These are phyloP conservation scores for Mormoops blainvillei DNA, from an alignment of 2,113 vertebrate genomes.

Conservation along the genomic window DNA sequence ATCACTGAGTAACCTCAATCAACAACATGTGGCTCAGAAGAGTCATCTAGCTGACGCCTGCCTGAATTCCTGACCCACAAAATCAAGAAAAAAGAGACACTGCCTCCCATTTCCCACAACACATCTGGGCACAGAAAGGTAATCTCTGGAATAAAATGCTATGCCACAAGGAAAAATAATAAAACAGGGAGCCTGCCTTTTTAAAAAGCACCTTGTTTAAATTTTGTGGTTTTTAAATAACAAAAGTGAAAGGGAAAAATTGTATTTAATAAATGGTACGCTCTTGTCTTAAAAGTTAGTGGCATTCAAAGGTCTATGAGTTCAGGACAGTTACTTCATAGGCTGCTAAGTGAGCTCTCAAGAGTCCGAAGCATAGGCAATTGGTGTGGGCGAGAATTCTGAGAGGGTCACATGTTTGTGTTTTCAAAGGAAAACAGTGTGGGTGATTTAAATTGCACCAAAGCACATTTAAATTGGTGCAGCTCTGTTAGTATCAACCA, in stretches of 20 bases:
- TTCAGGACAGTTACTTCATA: conserved; percentile 1
- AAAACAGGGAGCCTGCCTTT: background rate
- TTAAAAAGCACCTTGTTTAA: background rate
- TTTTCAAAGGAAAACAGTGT: conserved; percentile 68
- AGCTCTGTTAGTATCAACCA: conserved; percentile 35
- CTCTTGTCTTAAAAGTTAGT: background rate
- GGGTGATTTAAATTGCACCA: conserved; percentile 66
- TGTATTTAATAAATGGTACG: background rate
- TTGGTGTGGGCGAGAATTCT: background rate
- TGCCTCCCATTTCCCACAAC: background rate
- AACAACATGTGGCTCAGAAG: background rate
- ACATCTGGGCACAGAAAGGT: background rate
- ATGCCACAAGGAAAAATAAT: background rate
- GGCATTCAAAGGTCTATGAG: background rate
- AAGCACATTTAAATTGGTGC: conserved; percentile 64
- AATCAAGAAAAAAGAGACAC: background rate
- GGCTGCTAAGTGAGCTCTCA: background rate
- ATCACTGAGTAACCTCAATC: background rate
- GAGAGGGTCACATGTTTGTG: conserved; percentile 35
- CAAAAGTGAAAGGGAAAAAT: background rate
- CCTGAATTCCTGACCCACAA: background rate
- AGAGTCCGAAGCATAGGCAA: conserved; percentile 18
- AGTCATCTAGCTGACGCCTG: background rate
- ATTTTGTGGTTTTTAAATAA: background rate
- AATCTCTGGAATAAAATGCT: background rate